Percentiles rank a stretch among this genome's conserved stretches.
Conservation (phyloP, 2,797 vertebrate species). For the Halcyon badia region DNA sequence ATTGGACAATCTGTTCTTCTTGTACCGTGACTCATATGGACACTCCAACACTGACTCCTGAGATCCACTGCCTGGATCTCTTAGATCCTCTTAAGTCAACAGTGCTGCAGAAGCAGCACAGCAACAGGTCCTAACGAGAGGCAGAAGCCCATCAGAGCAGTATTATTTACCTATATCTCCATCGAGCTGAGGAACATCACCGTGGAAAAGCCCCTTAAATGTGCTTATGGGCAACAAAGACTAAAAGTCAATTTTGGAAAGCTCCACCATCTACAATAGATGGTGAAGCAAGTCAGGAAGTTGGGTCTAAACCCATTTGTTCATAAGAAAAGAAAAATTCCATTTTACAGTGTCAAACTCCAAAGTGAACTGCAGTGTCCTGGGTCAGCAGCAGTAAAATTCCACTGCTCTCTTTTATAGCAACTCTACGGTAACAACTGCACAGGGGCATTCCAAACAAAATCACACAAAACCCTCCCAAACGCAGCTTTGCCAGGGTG, state of each 20-base stretch:
- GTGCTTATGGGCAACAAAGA: neutral
- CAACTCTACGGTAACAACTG: neutral
- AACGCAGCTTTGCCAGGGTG: neutral
- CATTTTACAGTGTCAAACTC: neutral
- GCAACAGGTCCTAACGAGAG: neutral
- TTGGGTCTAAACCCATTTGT: neutral
- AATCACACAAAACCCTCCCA: neutral
- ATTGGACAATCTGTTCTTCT: neutral
- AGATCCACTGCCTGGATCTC: neutral
- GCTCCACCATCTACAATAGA: neutral
- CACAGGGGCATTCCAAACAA: neutral
- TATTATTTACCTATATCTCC: neutral
- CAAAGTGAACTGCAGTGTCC: neutral
- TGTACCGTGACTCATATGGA: fast-evolving
- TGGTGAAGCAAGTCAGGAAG: neutral
- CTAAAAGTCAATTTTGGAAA: neutral
- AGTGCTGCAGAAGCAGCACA: neutral
- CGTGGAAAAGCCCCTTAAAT: neutral
- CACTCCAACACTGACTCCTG: neutral
- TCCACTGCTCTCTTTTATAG: neutral
- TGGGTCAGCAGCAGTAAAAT: neutral
- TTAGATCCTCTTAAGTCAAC: neutral
- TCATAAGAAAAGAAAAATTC: neutral
- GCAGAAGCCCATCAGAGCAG: neutral
- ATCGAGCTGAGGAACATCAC: neutral